Evolutionary conservation across 2,113 vertebrate genomes (phyloP), one percentile per base, ranked within the genome.

Genomic region (Hippocampus comes): DNA sequence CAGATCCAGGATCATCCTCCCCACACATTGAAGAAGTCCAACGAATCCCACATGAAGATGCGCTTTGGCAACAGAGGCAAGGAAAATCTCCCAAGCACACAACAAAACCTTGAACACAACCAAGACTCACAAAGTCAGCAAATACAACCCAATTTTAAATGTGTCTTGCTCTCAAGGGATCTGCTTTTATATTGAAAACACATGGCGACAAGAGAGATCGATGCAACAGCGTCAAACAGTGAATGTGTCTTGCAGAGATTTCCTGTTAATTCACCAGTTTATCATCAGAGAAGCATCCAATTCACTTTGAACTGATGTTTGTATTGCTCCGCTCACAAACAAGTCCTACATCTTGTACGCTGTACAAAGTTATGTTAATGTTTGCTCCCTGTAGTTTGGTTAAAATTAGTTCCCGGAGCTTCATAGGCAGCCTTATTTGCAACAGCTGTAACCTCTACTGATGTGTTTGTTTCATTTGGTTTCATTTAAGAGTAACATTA

Each of bases 121-220:
- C 43, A 66, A 66, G 23, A 48, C n/a, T 46, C 23, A 66, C 42
- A 27, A 46, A 46, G 64, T 66, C 64, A 66, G 64, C 43, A 66
- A 66, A 66, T 49, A 25, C n/a, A 18, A 66, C 43, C 15, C 63
- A 65, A 46, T 65, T 1, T 66, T 46, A 66, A 48, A 43, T 66
- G 64, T 66, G 43, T 66, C 25, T 46, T 10, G 43, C n/a, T 67
- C 81, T 71, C 59, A 12, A 49, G 71, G 57, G 79, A 78, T 57
- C 56, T 66, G 71, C 49, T 71, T 82, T 87, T 82, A 87, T 83
- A 81, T 82, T 82, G n/a, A 77, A 81, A 90, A 81, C 86, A 89
- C 79, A 82, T 89, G 84, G 68, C 65, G 72, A 73, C 56, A 30
- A 23, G 41, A 41, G 65, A 84, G 78, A 89, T 86, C 84, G 80